Conservation (phyloP, 2,113 vertebrate species). For the Nannospalax galili region DNA sequence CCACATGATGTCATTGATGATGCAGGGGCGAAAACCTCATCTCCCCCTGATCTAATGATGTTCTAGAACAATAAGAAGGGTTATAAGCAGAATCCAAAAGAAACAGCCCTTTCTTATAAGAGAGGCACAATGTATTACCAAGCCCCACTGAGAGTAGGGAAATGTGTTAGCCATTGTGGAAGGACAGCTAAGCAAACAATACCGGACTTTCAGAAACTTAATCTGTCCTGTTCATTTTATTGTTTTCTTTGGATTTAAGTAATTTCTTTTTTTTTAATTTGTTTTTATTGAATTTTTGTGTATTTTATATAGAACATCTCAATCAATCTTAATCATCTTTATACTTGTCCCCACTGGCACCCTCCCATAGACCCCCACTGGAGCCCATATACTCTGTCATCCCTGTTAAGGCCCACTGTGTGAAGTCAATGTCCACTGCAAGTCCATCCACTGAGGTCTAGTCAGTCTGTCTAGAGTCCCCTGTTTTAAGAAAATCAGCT, state of each 20-base stretch:
- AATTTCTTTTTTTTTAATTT: too few species aligned
- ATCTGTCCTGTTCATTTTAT: neutral
- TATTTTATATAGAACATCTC: too few species aligned
- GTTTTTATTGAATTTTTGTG: too few species aligned
- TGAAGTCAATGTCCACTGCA: too few species aligned
- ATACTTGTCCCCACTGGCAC: too few species aligned
- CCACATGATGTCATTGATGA: neutral
- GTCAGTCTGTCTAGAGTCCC: too few species aligned
- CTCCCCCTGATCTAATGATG: neutral
- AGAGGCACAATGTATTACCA: neutral
- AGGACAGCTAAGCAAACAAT: neutral
- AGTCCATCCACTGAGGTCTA: too few species aligned
- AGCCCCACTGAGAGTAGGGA: neutral
- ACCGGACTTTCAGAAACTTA: neutral
- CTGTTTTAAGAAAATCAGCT: too few species aligned
- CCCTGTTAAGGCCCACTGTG: too few species aligned
- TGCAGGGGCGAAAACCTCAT: neutral
- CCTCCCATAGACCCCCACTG: too few species aligned
- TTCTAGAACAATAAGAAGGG: neutral
- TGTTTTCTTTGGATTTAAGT: slow-evolving; percentile 24
- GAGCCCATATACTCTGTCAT: too few species aligned
- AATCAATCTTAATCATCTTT: too few species aligned
- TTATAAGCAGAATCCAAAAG: neutral
- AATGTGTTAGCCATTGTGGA: neutral
- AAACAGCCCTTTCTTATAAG: neutral